Evolutionary conservation across 1,140 invertebrate species (phyloP).

Genomic region (honey bee (Apis mellifera)): Amel_HAv3.1 CM009936.2:14507001-14507500

Average conservation of each 20-base stretch:
- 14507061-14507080: slow-evolving; percentile 87
- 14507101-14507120: slow-evolving; percentile 88
- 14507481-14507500: slow-evolving; percentile 97
- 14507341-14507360: slow-evolving; percentile 98
- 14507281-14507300: background rate
- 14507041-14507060: background rate
- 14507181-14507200: slow-evolving; percentile 96
- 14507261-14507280: background rate
- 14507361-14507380: slow-evolving; percentile 97
- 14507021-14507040: slow-evolving; percentile 18
- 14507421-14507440: slow-evolving; percentile 93
- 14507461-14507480: slow-evolving; percentile 96
- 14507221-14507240: slow-evolving; percentile 84
- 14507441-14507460: slow-evolving; percentile 93
- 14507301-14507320: slow-evolving; percentile 67
- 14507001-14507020: background rate
- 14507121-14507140: slow-evolving; percentile 83
- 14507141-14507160: slow-evolving; percentile 91
- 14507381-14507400: slow-evolving; percentile 98
- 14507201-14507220: slow-evolving; percentile 95
- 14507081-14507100: slow-evolving; percentile 97
- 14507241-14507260: slow-evolving; percentile 38
- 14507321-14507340: slow-evolving; percentile 85
- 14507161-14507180: slow-evolving; percentile 98
- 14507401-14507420: slow-evolving; percentile 93